phyloP scores from a whole-genome alignment of 2,888 invertebrate species.

The Periphyllus acericola region DNA sequence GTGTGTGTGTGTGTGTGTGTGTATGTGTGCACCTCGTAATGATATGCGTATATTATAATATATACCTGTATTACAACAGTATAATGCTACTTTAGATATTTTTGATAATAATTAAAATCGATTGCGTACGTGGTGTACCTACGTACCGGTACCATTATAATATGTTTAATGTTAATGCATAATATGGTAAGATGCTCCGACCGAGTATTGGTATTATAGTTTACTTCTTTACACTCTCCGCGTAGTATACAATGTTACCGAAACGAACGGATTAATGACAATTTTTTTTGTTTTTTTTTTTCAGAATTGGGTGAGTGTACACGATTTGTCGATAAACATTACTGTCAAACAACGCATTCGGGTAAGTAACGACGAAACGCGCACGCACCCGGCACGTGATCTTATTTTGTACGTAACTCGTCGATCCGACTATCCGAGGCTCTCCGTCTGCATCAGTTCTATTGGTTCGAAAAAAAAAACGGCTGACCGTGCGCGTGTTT shows the following conservation, averaged over 20 bases:
- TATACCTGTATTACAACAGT: not conserved
- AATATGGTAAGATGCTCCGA: too few species aligned
- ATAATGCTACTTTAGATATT: slow-evolving; percentile 26
- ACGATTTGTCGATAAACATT: not conserved
- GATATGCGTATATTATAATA: not conserved
- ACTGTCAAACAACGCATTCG: not conserved
- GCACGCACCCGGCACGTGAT: too few species aligned
- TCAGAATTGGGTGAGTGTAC: slow-evolving; percentile 57
- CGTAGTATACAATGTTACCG: not conserved
- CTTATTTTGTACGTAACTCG: not conserved
- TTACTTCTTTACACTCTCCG: too few species aligned
- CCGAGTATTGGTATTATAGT: too few species aligned
- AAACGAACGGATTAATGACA: not conserved
- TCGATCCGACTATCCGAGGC: too few species aligned
- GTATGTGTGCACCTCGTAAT: not conserved
- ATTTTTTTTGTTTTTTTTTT: slow-evolving; percentile 13
- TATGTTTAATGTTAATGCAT: too few species aligned
- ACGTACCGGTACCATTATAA: too few species aligned
- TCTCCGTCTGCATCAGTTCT: not conserved
- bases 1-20: not conserved
- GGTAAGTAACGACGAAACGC: slow-evolving; percentile 16
- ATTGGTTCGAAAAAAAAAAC: not conserved
- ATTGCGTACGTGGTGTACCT: slow-evolving; percentile 5
- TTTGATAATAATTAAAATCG: slow-evolving; percentile 29
- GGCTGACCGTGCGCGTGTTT: not conserved